Percentiles rank a stretch among this genome's conserved stretches.
These are phyloP conservation scores for Drosophila gaucha DNA, from an alignment of 2,888 invertebrate species.

Conservation along the genomic window DNA sequence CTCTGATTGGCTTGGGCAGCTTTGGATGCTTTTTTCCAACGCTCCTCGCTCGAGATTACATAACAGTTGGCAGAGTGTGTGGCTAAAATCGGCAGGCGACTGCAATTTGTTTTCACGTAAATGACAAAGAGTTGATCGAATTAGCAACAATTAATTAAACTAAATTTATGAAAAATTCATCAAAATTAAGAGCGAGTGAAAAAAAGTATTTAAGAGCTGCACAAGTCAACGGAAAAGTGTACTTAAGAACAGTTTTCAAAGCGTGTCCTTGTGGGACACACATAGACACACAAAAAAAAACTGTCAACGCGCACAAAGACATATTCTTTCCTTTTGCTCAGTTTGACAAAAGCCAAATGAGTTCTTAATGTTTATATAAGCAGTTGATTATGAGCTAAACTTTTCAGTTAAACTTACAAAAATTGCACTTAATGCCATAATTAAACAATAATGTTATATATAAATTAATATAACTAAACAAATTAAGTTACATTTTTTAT, in stretches of 20 bases:
- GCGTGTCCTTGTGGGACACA: constrained; percentile 54
- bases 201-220: background rate
- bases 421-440: no score
- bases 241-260: constrained; percentile 18
- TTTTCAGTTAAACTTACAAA: background rate
- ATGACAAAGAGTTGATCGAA: constrained; percentile 38
- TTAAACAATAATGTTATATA: background rate
- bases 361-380: constrained; percentile 63
- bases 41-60: constrained; percentile 76
- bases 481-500: background rate
- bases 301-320: constrained; percentile 13
- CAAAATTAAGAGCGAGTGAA: constrained; percentile 21
- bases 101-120: constrained; percentile 64
- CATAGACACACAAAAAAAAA: background rate
- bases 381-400: constrained; percentile 6
- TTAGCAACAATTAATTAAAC: constrained; percentile 42
- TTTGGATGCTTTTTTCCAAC: constrained; percentile 61
- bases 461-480: background rate
- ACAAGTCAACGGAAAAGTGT: constrained; percentile 4
- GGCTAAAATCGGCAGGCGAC: constrained; percentile 61
- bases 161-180: constrained; percentile 38
- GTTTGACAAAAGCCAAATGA: constrained; percentile 14
- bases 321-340: constrained; percentile 5
- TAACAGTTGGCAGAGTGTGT: constrained; percentile 81
- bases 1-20: constrained; percentile 38